Conservation (phyloP, 1,140 invertebrate species). For the Orchestia grillus region DNA sequence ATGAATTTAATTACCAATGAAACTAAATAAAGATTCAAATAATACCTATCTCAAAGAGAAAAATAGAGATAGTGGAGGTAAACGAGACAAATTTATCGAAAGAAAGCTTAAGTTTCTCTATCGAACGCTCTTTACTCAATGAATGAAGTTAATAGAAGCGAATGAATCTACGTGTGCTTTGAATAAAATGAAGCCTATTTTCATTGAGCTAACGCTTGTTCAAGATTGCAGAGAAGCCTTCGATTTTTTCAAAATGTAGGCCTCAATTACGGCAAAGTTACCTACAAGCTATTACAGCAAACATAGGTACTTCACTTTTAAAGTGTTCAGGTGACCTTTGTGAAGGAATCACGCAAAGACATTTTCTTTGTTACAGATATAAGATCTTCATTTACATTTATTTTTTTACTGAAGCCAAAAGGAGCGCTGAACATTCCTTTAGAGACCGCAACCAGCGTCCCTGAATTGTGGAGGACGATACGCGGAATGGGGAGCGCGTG, state of each 20-base stretch:
- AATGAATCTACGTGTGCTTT: not conserved
- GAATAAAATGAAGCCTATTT: not conserved
- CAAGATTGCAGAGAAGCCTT: not conserved
- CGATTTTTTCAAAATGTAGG: not conserved
- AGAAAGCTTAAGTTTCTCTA: not conserved
- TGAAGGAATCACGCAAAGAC: not conserved
- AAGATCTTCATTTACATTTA: not conserved
- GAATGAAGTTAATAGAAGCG: not conserved
- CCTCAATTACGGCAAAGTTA: not conserved
- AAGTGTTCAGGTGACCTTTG: not conserved
- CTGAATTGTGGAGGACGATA: not conserved
- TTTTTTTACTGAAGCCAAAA: not conserved
- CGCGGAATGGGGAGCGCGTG: not conserved
- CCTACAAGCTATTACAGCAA: not conserved
- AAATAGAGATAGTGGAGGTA: not conserved
- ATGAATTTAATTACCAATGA: too few species aligned
- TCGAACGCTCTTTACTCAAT: not conserved
- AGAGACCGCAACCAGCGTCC: not conserved
- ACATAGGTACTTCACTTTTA: not conserved
- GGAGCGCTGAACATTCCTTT: not conserved
- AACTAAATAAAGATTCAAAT: too few species aligned
- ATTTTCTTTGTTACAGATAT: not conserved
- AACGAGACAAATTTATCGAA: not conserved
- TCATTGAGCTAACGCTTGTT: not conserved
- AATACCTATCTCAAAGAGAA: not conserved